phyloP scores from a whole-genome alignment of 1,140 invertebrate genomes.

The Calliphora vicina region DNA sequence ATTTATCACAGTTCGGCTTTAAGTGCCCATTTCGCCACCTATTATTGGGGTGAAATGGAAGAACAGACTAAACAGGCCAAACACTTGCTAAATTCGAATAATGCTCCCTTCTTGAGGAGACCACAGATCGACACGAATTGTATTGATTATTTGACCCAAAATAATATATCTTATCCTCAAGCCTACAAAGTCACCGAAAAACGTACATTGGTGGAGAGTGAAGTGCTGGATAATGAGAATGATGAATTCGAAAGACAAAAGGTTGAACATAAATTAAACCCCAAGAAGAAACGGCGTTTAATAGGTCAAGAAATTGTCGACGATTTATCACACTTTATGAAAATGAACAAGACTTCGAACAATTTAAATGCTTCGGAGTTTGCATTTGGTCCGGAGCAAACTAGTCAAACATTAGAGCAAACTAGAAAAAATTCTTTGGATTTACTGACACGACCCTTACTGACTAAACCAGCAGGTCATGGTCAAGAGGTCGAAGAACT shows the following conservation, averaged over 20 bases:
- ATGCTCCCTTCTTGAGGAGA: slow-evolving; percentile 53
- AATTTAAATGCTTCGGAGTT: slow-evolving; percentile 22
- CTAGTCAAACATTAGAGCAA: background rate
- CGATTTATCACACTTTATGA: slow-evolving; percentile 38
- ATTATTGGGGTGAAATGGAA: slow-evolving; percentile 46
- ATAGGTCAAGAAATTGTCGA: slow-evolving; percentile 42
- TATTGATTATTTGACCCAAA: background rate
- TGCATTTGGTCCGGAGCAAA: background rate
- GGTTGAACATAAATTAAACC: slow-evolving; percentile 10
- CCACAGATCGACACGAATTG: slow-evolving; percentile 39
- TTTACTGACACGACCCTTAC: background rate
- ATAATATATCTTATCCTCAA: slow-evolving; percentile 41
- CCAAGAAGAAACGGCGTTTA: slow-evolving; percentile 45
- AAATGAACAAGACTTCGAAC: slow-evolving; percentile 13
- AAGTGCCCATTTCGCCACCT: slow-evolving; percentile 46
- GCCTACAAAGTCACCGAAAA: slow-evolving; percentile 45
- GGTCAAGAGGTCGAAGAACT: background rate
- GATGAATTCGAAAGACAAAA: background rate
- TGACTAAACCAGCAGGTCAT: background rate
- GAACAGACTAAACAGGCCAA: background rate
- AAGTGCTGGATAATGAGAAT: background rate
- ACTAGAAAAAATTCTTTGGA: background rate
- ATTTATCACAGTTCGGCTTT: slow-evolving; percentile 55
- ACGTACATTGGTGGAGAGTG: slow-evolving; percentile 39
- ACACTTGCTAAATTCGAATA: slow-evolving; percentile 38